These are phyloP conservation scores for Deroptyus accipitrinus DNA, from an alignment of 2,113 vertebrate species.

Conservation along the genomic window DNA sequence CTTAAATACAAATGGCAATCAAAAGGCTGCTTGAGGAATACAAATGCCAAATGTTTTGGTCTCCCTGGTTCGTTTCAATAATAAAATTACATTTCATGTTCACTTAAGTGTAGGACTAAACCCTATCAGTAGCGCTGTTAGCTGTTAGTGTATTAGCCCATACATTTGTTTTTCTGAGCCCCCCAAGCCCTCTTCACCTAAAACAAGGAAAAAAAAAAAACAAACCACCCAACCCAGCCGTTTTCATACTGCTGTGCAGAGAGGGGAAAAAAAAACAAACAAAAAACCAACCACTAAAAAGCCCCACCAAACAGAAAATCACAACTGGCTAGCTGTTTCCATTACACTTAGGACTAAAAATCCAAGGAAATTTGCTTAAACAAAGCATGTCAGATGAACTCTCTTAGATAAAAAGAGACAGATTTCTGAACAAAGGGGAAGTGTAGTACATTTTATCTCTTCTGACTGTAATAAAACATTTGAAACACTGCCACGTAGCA, in stretches of 20 bases:
- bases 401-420: not conserved
- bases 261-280: no score
- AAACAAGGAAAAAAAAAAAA: accelerated
- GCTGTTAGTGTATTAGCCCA: not conserved
- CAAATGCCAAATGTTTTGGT: not conserved
- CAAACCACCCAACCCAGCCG: accelerated
- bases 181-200: not conserved
- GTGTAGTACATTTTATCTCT: not conserved
- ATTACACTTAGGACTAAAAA: not conserved
- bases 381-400: not conserved
- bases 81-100: not conserved
- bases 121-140: not conserved
- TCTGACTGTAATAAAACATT: not conserved
- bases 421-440: not conserved
- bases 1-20: slow-evolving; percentile 11
- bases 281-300: no score
- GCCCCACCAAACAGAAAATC: not conserved
- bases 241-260: not conserved
- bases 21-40: not conserved
- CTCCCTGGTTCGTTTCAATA: not conserved
- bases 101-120: not conserved
- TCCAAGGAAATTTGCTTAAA: not conserved
- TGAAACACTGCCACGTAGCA: not conserved
- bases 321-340: not conserved
- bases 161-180: not conserved